Evolutionary conservation across 2,113 vertebrate genomes (phyloP).

Genomic region (Anser brachyrhynchus): DNA sequence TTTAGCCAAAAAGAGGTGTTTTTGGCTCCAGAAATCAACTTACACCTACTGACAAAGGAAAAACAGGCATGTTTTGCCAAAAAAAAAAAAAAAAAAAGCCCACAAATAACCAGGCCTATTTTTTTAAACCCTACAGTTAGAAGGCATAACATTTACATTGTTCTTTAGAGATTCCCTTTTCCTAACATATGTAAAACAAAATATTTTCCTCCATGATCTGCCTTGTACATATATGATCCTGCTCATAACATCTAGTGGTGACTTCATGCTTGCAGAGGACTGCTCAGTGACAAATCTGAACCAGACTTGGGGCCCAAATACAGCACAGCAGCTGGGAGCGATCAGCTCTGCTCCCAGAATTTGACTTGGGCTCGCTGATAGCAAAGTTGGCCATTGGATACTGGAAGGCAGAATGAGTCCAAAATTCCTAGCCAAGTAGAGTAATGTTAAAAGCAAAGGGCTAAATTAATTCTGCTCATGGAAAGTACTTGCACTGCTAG

Average conservation of each 20-base stretch:
- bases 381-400: conserved; percentile 1
- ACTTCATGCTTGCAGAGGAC: not conserved
- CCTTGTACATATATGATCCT: not conserved
- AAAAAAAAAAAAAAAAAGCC: not conserved
- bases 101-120: conserved; percentile 71
- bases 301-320: not conserved
- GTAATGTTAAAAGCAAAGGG: conserved; percentile 43
- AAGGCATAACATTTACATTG: conserved; percentile 62
- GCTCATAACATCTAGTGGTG: not conserved
- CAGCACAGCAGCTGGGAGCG: conserved; percentile 9
- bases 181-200: conserved; percentile 26
- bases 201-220: not conserved
- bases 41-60: conserved; percentile 79
- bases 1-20: conserved; percentile 77
- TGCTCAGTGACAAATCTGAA: not conserved
- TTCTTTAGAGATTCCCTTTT: conserved; percentile 53
- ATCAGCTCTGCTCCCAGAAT: conserved; percentile 41
- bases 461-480: conserved; percentile 26
- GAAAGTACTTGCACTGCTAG: conserved; percentile 1
- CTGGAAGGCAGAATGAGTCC: not conserved
- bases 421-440: conserved; percentile 30
- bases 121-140: conserved; percentile 24
- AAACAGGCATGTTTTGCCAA: conserved; percentile 72
- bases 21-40: conserved; percentile 78
- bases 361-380: conserved; percentile 21